Percentiles rank a stretch among this genome's conserved stretches.
Evolutionary conservation across 2,113 vertebrate species (phyloP).

Genomic region (Chauna torquata): DNA sequence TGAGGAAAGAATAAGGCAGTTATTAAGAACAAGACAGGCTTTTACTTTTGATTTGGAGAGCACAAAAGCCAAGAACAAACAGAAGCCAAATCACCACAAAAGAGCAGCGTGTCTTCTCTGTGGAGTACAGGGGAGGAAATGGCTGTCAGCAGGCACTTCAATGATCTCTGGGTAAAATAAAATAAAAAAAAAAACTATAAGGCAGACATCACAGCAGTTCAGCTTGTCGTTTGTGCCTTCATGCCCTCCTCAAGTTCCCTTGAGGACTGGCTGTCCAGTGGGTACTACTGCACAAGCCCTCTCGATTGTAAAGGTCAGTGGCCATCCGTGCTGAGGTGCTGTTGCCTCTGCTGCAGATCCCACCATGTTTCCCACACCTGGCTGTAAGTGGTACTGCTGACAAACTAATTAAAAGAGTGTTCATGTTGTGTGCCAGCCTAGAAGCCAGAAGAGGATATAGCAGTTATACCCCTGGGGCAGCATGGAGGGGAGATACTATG

Average conservation of each 20-base stretch:
- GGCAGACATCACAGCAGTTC: neutral
- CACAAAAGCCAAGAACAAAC: neutral
- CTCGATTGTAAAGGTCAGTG: neutral
- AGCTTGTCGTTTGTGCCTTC: neutral
- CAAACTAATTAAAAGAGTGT: neutral
- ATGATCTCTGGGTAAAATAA: neutral
- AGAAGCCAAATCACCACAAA: neutral
- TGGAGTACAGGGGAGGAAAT: neutral
- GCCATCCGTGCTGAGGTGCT: rapidly evolving
- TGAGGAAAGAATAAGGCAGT: neutral
- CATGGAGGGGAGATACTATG: rapidly evolving
- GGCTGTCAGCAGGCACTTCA: neutral
- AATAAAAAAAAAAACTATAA: neutral
- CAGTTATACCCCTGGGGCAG: neutral
- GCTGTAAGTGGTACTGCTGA: neutral
- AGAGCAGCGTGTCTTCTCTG: neutral
- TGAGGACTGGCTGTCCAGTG: neutral
- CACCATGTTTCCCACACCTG: rapidly evolving
- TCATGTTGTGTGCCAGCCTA: neutral
- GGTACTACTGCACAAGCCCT: neutral
- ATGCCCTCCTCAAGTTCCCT: rapidly evolving
- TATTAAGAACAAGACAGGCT: neutral
- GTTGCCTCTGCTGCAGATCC: neutral
- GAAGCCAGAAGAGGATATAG: neutral
- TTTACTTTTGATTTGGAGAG: constrained; percentile 34